Evolutionary conservation across 2,888 invertebrate genomes (phyloP), one percentile per base, ranked within the genome.

Genomic region (Pycnomerus fuliginosus): DNA sequence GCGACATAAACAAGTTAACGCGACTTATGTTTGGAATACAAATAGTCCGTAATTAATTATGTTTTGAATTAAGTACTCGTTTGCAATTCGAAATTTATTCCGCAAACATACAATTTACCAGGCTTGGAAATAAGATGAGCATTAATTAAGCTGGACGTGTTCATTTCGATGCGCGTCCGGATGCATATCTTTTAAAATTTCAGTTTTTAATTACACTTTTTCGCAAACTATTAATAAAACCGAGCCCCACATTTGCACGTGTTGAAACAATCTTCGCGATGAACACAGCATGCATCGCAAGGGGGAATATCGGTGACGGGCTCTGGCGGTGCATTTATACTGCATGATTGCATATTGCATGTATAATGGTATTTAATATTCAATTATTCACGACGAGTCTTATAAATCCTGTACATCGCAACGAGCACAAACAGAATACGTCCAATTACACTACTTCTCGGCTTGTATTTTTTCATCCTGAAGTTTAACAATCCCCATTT

Each of bases 341-440:
- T 47, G 56, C 59, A 58, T 52, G 54, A 55, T 60, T 44, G 60
- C 60, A 61, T 60, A 25, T 10, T 25, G 61, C 56, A 55, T 54
- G 56, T 43, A 25, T 34, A 15, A 25, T 40, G 33, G 51, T 54
- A 50, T 53, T 62, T 62, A 62, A 60, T 59, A 62, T 62, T 62
- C 62, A 64, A 62, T 64, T 61, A 62, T 58, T 59, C 60, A 55
- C 51, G 53, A 44, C 52, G 45, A 44, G 50, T 47, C 48, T 49
- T 54, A 58, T 60, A 60, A 62, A 61, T 59, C 56, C 46, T 57
- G 46, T 45, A 46, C 51, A 53, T 48, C 52, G 39, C 40, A 47
- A 40, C 47, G 32, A 52, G 56, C 52, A 52, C 50, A 50, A 57
- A 53, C 52, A 35, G 38, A 48, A 52, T 51, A 39, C 48, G 44